Conservation (phyloP, 1,140 invertebrate species). For the Thaumetopoea pityocampa region DNA sequence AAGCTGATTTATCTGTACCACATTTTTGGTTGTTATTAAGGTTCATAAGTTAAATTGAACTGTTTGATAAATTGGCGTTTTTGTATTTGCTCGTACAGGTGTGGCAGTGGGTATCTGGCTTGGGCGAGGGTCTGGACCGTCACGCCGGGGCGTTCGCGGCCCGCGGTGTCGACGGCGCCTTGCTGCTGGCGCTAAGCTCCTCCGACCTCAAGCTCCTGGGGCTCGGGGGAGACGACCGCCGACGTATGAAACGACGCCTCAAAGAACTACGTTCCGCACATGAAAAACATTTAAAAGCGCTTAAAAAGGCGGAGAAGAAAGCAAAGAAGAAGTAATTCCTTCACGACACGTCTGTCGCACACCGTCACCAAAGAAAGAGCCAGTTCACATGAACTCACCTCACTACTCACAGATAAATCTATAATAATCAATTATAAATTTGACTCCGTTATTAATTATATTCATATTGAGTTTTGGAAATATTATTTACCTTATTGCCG, state of each 20-base stretch:
- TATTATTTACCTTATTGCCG: neutral
- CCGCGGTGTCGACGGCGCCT: slow-evolving; percentile 88
- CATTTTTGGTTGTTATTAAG: neutral
- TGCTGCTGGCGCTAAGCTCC: slow-evolving; percentile 89
- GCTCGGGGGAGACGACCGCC: slow-evolving; percentile 89
- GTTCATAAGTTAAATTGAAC: no score
- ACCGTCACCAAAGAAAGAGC: slow-evolving; percentile 19
- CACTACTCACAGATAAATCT: no score
- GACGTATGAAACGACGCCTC: slow-evolving; percentile 89
- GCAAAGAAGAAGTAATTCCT: slow-evolving; percentile 78
- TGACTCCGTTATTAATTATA: neutral
- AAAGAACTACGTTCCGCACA: slow-evolving; percentile 88
- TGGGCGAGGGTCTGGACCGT: slow-evolving; percentile 87
- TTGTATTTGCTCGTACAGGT: slow-evolving; percentile 77
- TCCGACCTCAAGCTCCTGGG: slow-evolving; percentile 92
- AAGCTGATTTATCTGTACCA: no score
- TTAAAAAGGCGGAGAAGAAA: slow-evolving; percentile 86
- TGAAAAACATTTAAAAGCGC: slow-evolving; percentile 90
- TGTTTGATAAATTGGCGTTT: neutral
- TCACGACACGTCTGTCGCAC: slow-evolving; percentile 3
- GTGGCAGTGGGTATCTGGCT: slow-evolving; percentile 89
- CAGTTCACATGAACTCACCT: slow-evolving; percentile 17
- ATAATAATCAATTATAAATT: neutral
- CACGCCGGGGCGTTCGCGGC: slow-evolving; percentile 90
- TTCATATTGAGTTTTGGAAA: no score